Conservation (phyloP, 2,797 vertebrate genomes). For the Sylvilagus floridanus region DNA sequence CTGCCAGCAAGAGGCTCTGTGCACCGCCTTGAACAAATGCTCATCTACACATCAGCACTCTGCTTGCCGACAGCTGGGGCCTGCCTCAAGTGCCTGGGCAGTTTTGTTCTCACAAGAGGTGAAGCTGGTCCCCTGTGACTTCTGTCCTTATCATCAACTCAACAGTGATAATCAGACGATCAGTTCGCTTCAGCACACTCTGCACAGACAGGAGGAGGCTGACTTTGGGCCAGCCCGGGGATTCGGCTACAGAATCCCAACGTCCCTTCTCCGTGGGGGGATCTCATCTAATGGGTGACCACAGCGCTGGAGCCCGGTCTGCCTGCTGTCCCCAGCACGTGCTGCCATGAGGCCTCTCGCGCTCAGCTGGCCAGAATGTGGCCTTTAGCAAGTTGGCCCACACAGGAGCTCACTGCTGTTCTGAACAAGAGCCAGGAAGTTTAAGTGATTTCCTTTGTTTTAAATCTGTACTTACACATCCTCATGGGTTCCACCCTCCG, state of each 20-base stretch:
- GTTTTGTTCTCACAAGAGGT: neutral
- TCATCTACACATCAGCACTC: neutral
- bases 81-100: slow-evolving; percentile 47
- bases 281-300: neutral
- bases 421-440: slow-evolving; percentile 58
- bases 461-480: slow-evolving; percentile 55
- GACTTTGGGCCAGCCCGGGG: neutral
- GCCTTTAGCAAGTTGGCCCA: slow-evolving; percentile 54
- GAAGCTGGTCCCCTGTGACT: neutral
- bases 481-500: neutral
- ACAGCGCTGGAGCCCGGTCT: fast-evolving
- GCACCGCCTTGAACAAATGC: neutral
- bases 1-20: fast-evolving
- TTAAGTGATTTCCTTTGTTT: slow-evolving; percentile 72
- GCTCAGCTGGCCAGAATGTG: neutral
- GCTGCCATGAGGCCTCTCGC: neutral
- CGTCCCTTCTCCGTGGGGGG: fast-evolving
- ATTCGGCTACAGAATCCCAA: no score
- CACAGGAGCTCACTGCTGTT: slow-evolving; percentile 20
- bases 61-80: neutral
- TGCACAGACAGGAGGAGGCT: neutral
- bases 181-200: slow-evolving; percentile 10
- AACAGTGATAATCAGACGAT: no score
- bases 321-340: neutral
- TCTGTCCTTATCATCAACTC: neutral